A percentile compares a stretch with the other conserved stretches of the same genome.
These are phyloP conservation scores for Hemiscyllium ocellatum DNA, from an alignment of 2,113 vertebrate genomes.

Conservation along the genomic window DNA sequence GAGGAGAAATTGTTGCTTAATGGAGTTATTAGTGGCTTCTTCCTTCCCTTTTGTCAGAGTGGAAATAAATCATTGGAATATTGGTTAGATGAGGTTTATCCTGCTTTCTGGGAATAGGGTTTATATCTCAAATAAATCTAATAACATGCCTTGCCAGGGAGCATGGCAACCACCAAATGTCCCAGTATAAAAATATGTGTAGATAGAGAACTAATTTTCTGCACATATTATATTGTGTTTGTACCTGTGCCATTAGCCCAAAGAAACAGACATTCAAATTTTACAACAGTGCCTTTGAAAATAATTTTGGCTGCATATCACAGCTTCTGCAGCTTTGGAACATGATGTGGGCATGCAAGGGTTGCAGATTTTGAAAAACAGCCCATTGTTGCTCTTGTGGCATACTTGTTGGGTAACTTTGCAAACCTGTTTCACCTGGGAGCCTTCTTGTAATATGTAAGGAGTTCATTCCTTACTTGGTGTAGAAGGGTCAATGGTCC, in stretches of 20 bases:
- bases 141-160: too few species aligned
- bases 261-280: background rate
- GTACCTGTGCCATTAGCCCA: background rate
- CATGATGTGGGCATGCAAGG: background rate
- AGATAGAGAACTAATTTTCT: too few species aligned
- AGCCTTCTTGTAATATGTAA: background rate
- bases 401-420: background rate
- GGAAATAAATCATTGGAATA: too few species aligned
- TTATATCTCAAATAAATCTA: too few species aligned
- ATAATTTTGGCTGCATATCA: background rate
- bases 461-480: background rate
- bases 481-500: background rate
- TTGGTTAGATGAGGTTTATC: too few species aligned
- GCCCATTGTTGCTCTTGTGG: background rate
- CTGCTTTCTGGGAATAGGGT: too few species aligned
- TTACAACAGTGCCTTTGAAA: background rate
- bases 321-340: background rate
- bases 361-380: background rate
- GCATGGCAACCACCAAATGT: too few species aligned
- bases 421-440: background rate
- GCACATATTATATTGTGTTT: background rate
- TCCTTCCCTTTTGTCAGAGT: too few species aligned
- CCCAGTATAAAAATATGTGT: background rate
- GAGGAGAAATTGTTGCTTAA: too few species aligned
- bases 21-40: too few species aligned